A percentile compares a stretch with the other conserved stretches of the same genome.
Conservation (phyloP, 2,113 vertebrate species). For the Delphinus delphis region DNA sequence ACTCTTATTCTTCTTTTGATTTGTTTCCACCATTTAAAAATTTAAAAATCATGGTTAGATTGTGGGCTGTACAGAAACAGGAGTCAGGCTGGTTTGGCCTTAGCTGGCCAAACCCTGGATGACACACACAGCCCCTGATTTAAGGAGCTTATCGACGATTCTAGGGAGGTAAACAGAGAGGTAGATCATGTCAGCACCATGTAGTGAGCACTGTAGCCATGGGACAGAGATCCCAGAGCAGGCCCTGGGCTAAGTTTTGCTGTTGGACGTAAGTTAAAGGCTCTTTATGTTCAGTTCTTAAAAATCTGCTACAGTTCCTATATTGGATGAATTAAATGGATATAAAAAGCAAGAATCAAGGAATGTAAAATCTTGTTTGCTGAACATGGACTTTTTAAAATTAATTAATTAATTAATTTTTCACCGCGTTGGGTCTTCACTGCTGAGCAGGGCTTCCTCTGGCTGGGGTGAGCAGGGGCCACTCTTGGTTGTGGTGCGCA, state of each 20-base stretch:
- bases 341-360: not conserved
- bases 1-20: not conserved
- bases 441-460: too few relatives aligned
- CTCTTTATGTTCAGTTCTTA: not conserved
- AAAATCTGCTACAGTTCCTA: not conserved
- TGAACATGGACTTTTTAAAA: not conserved
- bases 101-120: not conserved
- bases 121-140: not conserved
- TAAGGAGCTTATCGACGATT: not conserved
- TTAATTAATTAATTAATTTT: too few relatives aligned
- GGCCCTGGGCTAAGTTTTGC: not conserved
- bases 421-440: too few relatives aligned
- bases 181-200: accelerated
- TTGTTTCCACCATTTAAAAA: not conserved
- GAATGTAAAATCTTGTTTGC: not conserved
- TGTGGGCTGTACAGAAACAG: not conserved
- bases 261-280: accelerated
- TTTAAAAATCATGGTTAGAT: not conserved
- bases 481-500: too few relatives aligned
- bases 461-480: too few relatives aligned
- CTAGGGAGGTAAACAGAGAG: not conserved
- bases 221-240: not conserved
- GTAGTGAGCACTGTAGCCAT: accelerated
- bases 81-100: not conserved
- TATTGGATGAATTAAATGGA: not conserved